These are phyloP conservation scores for Sorex fumeus DNA, from an alignment of 2,113 vertebrate genomes.

Conservation along the genomic window DNA sequence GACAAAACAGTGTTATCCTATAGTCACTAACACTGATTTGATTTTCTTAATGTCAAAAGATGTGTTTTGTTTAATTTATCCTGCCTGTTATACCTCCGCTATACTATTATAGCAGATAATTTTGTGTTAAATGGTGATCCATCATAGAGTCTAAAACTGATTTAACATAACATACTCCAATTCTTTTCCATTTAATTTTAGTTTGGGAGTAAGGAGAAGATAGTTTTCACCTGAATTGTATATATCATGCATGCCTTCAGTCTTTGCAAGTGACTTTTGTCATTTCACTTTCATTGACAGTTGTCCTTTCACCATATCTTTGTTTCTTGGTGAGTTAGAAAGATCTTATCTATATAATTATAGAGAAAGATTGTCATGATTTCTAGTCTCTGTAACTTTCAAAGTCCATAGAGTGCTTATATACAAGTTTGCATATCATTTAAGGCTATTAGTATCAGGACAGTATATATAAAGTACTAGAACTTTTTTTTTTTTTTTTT, in stretches of 20 bases:
- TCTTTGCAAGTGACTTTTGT: not conserved
- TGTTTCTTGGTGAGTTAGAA: not conserved
- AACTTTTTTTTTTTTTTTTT: too few relatives aligned
- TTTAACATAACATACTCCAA: not conserved
- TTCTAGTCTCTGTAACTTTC: conserved; percentile 7
- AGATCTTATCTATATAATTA: not conserved
- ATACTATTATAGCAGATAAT: not conserved
- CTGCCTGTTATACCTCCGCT: not conserved
- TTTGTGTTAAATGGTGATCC: not conserved
- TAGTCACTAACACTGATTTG: not conserved
- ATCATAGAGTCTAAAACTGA: not conserved
- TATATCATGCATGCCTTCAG: not conserved
- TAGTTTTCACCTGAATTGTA: not conserved
- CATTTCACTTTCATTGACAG: not conserved
- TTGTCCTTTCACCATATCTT: not conserved
- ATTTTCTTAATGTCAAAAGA: not conserved
- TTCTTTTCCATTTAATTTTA: not conserved
- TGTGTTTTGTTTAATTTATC: not conserved
- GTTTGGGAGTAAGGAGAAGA: not conserved
- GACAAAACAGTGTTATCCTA: too few relatives aligned
- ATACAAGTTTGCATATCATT: not conserved
- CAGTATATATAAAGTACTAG: too few relatives aligned
- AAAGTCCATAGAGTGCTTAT: not conserved
- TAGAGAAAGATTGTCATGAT: conserved; percentile 18
- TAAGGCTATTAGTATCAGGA: not conserved